Evolutionary conservation across 1,140 invertebrate genomes (phyloP).

Genomic region (Zaprionus capensis): DNA sequence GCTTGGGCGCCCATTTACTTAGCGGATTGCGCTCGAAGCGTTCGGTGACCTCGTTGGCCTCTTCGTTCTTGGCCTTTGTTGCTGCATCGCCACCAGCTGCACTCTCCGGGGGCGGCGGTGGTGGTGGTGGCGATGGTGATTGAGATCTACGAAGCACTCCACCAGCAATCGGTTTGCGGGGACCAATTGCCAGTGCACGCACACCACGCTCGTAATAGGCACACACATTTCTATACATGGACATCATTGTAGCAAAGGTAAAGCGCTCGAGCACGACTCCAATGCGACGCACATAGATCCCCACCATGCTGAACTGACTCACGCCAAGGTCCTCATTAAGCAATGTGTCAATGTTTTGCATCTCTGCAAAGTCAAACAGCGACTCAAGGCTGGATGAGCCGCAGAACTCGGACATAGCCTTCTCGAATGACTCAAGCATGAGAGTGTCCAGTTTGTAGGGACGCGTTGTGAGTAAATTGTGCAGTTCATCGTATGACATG

Average conservation of each 20-base stretch:
- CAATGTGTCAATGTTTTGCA: constrained; percentile 81
- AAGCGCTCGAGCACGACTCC: constrained; percentile 92
- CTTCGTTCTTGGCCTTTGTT: constrained; percentile 15
- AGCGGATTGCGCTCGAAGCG: constrained; percentile 67
- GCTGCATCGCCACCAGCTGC: background rate
- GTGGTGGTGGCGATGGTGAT: constrained; percentile 27
- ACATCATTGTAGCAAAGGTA: constrained; percentile 91
- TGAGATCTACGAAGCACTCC: constrained; percentile 54
- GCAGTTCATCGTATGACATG: constrained; percentile 86
- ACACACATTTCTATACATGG: constrained; percentile 88
- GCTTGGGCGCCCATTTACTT: constrained; percentile 91
- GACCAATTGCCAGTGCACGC: constrained; percentile 55
- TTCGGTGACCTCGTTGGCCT: constrained; percentile 10
- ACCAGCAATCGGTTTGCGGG: constrained; percentile 53
- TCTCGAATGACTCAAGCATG: constrained; percentile 85
- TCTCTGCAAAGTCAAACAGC: constrained; percentile 88
- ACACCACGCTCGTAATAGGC: constrained; percentile 86
- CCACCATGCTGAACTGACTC: constrained; percentile 86
- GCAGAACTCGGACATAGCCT: constrained; percentile 85
- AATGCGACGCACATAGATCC: constrained; percentile 92
- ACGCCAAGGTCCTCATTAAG: constrained; percentile 78
- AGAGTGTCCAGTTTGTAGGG: constrained; percentile 85
- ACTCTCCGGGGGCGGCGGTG: background rate
- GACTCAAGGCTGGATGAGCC: constrained; percentile 86
- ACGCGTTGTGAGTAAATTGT: constrained; percentile 85